Percentiles rank a stretch among this genome's conserved stretches.
These are phyloP conservation scores for Catocala sponsa DNA, from an alignment of 2,888 invertebrate genomes.

Conservation along the genomic window DNA sequence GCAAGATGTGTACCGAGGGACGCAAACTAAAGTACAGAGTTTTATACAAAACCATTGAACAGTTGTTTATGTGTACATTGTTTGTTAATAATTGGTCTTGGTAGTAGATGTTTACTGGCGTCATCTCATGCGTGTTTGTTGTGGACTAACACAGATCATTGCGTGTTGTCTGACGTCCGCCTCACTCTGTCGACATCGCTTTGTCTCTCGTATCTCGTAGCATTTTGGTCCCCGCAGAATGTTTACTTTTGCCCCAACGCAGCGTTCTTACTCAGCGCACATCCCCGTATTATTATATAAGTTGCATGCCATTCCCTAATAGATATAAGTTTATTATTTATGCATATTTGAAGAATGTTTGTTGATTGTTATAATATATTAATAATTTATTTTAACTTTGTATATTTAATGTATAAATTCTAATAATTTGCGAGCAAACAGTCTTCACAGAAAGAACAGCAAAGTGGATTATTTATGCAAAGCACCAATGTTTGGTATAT, in stretches of 20 bases:
- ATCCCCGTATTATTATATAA: constrained; percentile 68
- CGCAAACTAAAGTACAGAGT: constrained; percentile 69
- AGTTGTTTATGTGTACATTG: constrained; percentile 71
- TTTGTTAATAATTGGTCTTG: constrained; percentile 78
- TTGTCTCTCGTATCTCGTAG: constrained; percentile 80
- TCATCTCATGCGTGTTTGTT: constrained; percentile 80
- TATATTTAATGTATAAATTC: constrained; percentile 38
- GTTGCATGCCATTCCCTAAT: constrained; percentile 79
- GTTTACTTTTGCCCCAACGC: constrained; percentile 72
- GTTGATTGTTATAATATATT: constrained; percentile 51
- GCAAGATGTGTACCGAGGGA: constrained; percentile 68
- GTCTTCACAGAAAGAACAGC: constrained; percentile 68
- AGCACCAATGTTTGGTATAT: constrained; percentile 52
- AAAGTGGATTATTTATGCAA: constrained; percentile 59
- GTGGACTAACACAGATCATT: constrained; percentile 80
- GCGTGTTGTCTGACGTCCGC: constrained; percentile 63
- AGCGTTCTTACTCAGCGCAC: constrained; percentile 79
- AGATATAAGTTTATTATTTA: constrained; percentile 67
- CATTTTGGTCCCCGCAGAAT: constrained; percentile 81
- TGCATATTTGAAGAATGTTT: constrained; percentile 54
- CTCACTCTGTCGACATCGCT: constrained; percentile 79
- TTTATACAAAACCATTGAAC: constrained; percentile 64
- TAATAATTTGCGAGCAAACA: constrained; percentile 60
- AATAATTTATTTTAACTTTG: constrained; percentile 50
- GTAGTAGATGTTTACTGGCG: constrained; percentile 79